phyloP scores from a whole-genome alignment of 2,797 vertebrate species.

The Poecilia velifera region DNA sequence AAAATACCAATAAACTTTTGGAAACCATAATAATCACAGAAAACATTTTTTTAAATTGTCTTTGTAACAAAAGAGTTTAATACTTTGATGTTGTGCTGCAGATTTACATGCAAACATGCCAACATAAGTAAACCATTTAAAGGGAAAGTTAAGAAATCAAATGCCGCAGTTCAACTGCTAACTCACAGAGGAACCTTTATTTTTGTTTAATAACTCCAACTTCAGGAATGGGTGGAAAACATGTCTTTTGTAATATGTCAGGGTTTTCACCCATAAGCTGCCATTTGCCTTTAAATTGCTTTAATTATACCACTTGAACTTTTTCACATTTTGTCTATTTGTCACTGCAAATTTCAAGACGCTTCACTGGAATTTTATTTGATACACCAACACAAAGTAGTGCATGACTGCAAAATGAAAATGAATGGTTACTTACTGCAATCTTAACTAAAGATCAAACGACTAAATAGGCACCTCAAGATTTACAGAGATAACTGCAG shows the following conservation, averaged over 20 bases:
- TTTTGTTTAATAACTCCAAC: not conserved
- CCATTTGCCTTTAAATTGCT: not conserved
- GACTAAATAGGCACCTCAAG: not conserved
- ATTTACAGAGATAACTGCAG: not conserved
- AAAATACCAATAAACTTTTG: slow-evolving; percentile 54
- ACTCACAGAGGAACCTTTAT: not conserved
- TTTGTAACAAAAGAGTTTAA: not conserved
- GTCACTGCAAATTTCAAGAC: not conserved
- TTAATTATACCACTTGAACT: not conserved
- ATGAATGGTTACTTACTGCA: not conserved
- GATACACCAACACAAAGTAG: not conserved
- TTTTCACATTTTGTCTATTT: not conserved
- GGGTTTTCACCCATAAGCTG: not conserved
- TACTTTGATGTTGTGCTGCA: slow-evolving; percentile 5
- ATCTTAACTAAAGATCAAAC: not conserved
- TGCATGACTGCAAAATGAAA: not conserved
- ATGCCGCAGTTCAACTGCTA: not conserved
- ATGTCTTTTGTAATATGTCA: not conserved
- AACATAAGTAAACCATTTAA: not conserved
- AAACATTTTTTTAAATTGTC: not conserved
- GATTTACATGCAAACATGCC: slow-evolving; percentile 1
- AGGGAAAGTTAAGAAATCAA: not conserved
- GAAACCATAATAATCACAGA: slow-evolving; percentile 2
- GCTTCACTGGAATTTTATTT: not conserved
- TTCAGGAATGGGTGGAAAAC: not conserved